Evolutionary conservation across 2,113 vertebrate species (phyloP).

Genomic region (Podarcis cretensis): DNA sequence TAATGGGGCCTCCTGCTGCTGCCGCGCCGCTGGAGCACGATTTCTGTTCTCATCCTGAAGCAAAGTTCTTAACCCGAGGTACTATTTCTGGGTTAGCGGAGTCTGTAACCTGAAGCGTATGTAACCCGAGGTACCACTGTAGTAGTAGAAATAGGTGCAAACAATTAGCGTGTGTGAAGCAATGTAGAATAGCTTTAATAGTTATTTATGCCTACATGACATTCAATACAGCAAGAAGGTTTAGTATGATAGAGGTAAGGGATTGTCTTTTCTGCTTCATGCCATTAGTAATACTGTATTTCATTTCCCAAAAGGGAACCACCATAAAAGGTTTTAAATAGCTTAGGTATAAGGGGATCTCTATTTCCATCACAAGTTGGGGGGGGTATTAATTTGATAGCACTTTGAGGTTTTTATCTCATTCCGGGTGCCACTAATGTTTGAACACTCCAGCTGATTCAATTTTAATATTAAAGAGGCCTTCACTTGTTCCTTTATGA

Average conservation of each 20-base stretch:
- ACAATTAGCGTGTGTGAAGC: neutral
- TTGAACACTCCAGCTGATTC: neutral
- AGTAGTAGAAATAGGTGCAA: neutral
- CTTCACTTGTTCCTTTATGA: conserved; percentile 9
- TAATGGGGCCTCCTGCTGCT: too few relatives aligned
- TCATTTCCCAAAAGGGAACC: neutral
- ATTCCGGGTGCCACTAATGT: neutral
- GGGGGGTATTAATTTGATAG: neutral
- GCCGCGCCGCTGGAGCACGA: too few relatives aligned
- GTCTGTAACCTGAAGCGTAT: too few relatives aligned
- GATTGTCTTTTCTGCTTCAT: neutral
- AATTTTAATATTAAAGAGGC: conserved; percentile 25
- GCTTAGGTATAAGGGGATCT: neutral
- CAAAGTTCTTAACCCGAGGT: too few relatives aligned
- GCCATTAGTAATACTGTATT: neutral
- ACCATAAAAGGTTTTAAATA: neutral
- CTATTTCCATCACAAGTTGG: neutral
- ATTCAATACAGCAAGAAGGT: neutral
- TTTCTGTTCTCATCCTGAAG: too few relatives aligned
- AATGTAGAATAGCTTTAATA: neutral
- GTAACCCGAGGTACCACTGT: too few relatives aligned
- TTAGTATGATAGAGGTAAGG: neutral
- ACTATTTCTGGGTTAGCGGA: too few relatives aligned
- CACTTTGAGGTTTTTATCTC: neutral
- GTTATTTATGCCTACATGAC: neutral